phyloP scores from a whole-genome alignment of 2,113 vertebrate genomes.

The Garra rufa region DNA sequence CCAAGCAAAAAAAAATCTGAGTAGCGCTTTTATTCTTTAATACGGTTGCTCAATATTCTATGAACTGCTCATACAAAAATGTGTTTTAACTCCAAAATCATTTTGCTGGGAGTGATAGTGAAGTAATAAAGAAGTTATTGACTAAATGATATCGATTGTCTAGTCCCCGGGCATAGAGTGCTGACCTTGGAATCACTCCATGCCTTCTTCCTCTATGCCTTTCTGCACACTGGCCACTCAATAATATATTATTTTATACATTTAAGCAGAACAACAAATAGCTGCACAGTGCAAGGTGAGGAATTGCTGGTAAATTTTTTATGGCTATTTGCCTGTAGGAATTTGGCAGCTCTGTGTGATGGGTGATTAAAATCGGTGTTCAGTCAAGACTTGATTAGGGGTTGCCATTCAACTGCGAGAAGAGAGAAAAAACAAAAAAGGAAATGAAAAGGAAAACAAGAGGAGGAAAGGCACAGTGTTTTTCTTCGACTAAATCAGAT shows the following conservation, averaged over 20 bases:
- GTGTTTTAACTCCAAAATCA: conserved; percentile 98
- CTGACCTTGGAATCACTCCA: conserved; percentile 95
- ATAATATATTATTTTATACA: conserved; percentile 99
- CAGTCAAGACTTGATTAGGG: conserved; percentile 78
- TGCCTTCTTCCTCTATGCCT: conserved; percentile 88
- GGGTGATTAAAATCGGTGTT: conserved; percentile 79
- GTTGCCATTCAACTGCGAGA: conserved; percentile 72
- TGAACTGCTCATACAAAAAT: conserved; percentile 83
- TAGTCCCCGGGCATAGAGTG: conserved; percentile 95
- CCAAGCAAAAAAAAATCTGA: conserved; percentile 6
- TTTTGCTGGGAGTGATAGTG: conserved; percentile 93
- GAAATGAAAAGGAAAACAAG: conserved; percentile 61
- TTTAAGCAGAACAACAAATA: conserved; percentile 91
- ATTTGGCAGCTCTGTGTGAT: conserved; percentile 73
- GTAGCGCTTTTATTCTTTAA: conserved; percentile 56
- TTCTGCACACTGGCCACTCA: conserved; percentile 91
- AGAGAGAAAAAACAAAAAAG: conserved; percentile 42
- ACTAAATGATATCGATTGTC: conserved; percentile 98
- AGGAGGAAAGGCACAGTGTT: conserved; percentile 62
- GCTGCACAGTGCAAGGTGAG: conserved; percentile 90
- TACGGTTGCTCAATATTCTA: conserved; percentile 88
- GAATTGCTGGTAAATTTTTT: conserved; percentile 84
- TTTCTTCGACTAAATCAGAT: conserved; percentile 73
- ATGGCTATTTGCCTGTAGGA: conserved; percentile 84
- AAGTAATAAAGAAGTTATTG: conserved; percentile 99